phyloP scores from a whole-genome alignment of 2,888 invertebrate species.

The Troides helena region DNA sequence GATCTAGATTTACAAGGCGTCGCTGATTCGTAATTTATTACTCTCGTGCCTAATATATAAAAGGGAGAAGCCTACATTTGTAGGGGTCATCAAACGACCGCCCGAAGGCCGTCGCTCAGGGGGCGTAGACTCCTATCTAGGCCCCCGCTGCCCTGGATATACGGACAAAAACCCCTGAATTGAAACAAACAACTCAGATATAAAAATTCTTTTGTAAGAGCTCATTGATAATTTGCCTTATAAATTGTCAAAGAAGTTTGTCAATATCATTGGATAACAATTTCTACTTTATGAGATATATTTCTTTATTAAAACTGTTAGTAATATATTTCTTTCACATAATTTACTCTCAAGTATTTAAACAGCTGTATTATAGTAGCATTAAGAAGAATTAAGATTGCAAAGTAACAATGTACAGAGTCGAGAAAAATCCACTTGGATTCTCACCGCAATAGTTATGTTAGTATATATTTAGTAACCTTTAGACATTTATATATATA shows the following conservation, averaged over 20 bases:
- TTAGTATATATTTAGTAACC: background rate
- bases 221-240: background rate
- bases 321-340: too few relatives aligned
- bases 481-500: background rate
- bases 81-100: constrained; percentile 42
- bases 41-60: constrained; percentile 16
- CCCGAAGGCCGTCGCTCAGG: constrained; percentile 38
- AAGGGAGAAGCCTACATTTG: constrained; percentile 29
- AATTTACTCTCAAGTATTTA: too few relatives aligned
- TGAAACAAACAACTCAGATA: constrained; percentile 13
- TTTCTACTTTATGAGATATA: too few relatives aligned
- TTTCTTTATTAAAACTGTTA: too few relatives aligned
- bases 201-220: constrained; percentile 2
- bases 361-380: too few relatives aligned
- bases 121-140: constrained; percentile 31
- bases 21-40: constrained; percentile 28
- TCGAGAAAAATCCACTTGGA: too few relatives aligned
- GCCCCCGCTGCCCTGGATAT: constrained; percentile 17
- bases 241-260: too few relatives aligned
- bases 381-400: too few relatives aligned
- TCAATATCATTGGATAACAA: too few relatives aligned
- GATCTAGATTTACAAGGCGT: constrained; percentile 20
- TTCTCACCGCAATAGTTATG: background rate
- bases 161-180: constrained; percentile 19
- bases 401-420: too few relatives aligned